Evolutionary conservation across 2,888 invertebrate genomes (phyloP).

Genomic region (Eretmocerus hayati): DNA sequence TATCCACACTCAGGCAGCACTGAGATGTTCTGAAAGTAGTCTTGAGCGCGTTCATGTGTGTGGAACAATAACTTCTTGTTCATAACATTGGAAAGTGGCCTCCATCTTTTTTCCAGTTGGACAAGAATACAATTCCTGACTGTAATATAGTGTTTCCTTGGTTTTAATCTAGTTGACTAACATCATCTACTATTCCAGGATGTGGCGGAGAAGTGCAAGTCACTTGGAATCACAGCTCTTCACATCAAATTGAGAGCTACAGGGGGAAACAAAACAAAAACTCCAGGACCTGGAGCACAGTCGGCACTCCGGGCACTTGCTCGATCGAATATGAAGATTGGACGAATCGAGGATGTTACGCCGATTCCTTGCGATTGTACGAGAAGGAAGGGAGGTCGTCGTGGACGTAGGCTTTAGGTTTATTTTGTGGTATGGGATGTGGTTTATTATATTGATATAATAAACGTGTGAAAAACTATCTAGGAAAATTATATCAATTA

Average conservation of each 20-base stretch:
- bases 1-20: slow-evolving; percentile 37
- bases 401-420: slow-evolving; percentile 96
- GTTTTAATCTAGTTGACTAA: no score
- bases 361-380: slow-evolving; percentile 99
- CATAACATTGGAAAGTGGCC: no score
- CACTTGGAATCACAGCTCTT: slow-evolving; percentile 92
- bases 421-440: slow-evolving; percentile 31
- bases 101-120: no score
- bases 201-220: slow-evolving; percentile 98
- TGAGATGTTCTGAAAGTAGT: slow-evolving; percentile 25
- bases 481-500: no score
- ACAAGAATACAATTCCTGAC: no score
- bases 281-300: slow-evolving; percentile 97
- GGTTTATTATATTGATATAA: slow-evolving; percentile 24
- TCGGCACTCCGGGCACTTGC: slow-evolving; percentile 97
- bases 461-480: slow-evolving; percentile 30
- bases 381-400: slow-evolving; percentile 98
- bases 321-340: slow-evolving; percentile 98
- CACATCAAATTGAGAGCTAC: slow-evolving; percentile 98
- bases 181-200: slow-evolving; percentile 63
- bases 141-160: slow-evolving; percentile 14
- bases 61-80: slow-evolving; percentile 33
- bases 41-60: slow-evolving; percentile 35
- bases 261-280: slow-evolving; percentile 97
- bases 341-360: slow-evolving; percentile 98